Evolutionary conservation across 2,888 invertebrate species (phyloP).

Genomic region (Eupithecia centaureata): DNA sequence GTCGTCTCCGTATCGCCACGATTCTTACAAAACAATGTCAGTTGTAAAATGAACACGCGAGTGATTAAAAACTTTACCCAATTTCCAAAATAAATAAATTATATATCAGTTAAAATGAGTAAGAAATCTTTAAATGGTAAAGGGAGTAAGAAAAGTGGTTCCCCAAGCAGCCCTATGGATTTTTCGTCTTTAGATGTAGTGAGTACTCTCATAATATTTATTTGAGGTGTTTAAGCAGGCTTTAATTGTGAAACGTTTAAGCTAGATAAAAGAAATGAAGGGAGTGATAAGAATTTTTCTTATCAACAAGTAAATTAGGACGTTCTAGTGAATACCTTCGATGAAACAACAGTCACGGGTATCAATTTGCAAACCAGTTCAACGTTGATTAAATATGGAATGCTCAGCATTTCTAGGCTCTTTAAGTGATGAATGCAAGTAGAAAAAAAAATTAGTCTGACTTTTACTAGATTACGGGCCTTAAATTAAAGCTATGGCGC

Average conservation of each 20-base stretch:
- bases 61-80: constrained; percentile 11
- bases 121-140: constrained; percentile 48
- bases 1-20: constrained; percentile 51
- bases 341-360: neutral
- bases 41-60: constrained; percentile 58
- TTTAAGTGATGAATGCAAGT: no score
- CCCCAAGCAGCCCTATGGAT: constrained; percentile 22
- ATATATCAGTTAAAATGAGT: constrained; percentile 48
- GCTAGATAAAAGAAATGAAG: neutral
- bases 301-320: neutral
- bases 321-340: neutral
- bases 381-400: neutral
- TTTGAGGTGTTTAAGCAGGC: neutral
- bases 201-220: constrained; percentile 22
- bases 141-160: constrained; percentile 47
- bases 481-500: no score
- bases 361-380: constrained; percentile 5
- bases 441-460: no score
- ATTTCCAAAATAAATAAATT: neutral
- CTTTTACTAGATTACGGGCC: no score
- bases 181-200: constrained; percentile 33
- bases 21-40: constrained; percentile 39
- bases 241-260: neutral
- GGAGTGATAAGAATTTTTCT: neutral
- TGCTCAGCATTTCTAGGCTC: neutral